phyloP scores from a whole-genome alignment of 2,113 vertebrate species.

The Tyto alba region DNA sequence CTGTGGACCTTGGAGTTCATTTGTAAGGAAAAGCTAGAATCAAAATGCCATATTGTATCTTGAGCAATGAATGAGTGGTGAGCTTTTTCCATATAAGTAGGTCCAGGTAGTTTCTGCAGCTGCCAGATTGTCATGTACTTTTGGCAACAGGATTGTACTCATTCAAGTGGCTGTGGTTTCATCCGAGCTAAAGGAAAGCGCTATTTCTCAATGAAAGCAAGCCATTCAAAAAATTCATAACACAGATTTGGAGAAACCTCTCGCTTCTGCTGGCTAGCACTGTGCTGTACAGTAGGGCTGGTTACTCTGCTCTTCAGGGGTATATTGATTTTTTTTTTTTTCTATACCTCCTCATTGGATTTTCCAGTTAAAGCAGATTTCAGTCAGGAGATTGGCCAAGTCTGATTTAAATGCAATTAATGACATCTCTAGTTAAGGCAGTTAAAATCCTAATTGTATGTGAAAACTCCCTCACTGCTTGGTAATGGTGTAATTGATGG shows the following conservation, averaged over 20 bases:
- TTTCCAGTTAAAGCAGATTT: not conserved
- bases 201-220: not conserved
- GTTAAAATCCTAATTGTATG: not conserved
- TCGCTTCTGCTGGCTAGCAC: not conserved
- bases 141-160: not conserved
- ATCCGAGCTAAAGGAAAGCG: not conserved
- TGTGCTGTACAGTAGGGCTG: not conserved
- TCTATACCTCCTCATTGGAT: not conserved
- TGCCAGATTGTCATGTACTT: not conserved
- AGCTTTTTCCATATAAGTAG: not conserved
- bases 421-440: not conserved
- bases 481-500: not conserved
- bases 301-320: not conserved
- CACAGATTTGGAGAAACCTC: not conserved
- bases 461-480: not conserved
- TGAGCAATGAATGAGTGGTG: not conserved
- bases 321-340: not conserved
- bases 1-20: not conserved
- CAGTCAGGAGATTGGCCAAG: not conserved
- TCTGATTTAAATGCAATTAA: not conserved
- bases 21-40: not conserved
- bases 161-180: not conserved
- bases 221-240: not conserved
- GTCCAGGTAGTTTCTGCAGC: not conserved
- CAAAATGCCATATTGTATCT: not conserved